Evolutionary conservation across 2,113 vertebrate species (phyloP).

Genomic region (Cranoglanis bouderius): DNA sequence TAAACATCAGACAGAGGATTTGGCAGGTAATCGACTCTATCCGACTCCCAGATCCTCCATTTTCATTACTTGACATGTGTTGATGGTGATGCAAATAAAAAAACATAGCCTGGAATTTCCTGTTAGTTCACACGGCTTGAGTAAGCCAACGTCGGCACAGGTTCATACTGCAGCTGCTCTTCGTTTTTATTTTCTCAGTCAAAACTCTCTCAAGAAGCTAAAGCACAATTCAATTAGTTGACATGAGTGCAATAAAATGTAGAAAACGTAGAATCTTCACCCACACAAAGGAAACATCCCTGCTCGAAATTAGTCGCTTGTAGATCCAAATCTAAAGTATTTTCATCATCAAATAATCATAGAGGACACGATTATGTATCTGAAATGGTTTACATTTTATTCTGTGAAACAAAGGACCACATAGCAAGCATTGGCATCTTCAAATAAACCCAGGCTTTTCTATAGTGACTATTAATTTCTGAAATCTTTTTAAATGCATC

Average conservation of each 20-base stretch:
- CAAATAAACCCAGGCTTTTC: constrained; percentile 66
- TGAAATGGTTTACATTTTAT: constrained; percentile 78
- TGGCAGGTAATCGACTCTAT: constrained; percentile 48
- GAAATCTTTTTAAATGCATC: constrained; percentile 56
- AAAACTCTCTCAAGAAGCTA: constrained; percentile 20
- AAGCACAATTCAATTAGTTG: neutral
- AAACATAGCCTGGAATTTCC: constrained; percentile 68
- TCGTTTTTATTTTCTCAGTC: constrained; percentile 21
- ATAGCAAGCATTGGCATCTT: constrained; percentile 71
- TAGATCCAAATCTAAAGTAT: neutral
- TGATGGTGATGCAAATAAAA: too few relatives aligned
- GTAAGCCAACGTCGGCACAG: constrained; percentile 60
- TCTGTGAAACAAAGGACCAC: constrained; percentile 80
- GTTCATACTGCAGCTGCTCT: constrained; percentile 31
- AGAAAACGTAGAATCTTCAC: neutral
- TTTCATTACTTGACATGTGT: too few relatives aligned
- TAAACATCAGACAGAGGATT: constrained; percentile 28
- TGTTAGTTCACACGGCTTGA: constrained; percentile 65
- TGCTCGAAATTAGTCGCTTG: neutral
- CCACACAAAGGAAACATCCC: neutral
- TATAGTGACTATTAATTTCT: constrained; percentile 56
- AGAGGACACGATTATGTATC: constrained; percentile 42
- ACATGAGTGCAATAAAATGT: constrained; percentile 1
- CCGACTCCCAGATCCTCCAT: constrained; percentile 32
- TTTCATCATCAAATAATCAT: constrained; percentile 12